Base-by-base conservation (phyloP, 2,113 vertebrate genomes). In the Ailuropoda melanoleuca region DNA sequence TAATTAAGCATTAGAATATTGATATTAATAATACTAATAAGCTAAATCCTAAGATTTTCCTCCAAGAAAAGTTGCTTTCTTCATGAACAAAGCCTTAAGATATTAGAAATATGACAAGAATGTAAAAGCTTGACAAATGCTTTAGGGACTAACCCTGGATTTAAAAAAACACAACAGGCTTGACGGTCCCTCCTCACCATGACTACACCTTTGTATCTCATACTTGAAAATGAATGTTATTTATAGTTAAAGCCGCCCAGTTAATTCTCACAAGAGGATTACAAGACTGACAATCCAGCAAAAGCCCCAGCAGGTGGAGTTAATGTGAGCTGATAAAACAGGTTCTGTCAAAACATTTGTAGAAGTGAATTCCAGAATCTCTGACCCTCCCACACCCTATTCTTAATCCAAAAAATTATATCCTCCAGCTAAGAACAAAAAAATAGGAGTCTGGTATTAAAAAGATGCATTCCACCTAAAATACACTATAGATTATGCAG, bases 221-320 rank as follows among this genome's bases (percentile, higher is more conserved):
- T 48, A 91, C 88, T 92, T 88, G 72, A 88, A 95, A 95, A 96
- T 74, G 50, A 91, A 74, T 56, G 95, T 72, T 97, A 98, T 97
- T 98, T 98, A 98, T 97, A 98, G 97, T 68, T 62, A 98, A 96
- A 97, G 86, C 97, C 7, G 0, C 64, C 34, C 39, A 24, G 89
- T 96, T 96, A 97, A 98, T 96, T 95, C 96, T 92, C 80, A 88
- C 29, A 97, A 97, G 97, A 98, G 97, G 98, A 98, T 98, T 97
- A 93, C 46, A 78, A 39, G 74, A 15, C 88, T 95, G 92, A 29
- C 98, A 94, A n/a, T 96, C 78, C 91, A 97, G 72, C 60, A 82
- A 86, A 97, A 93, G 89, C 60, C 55, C 66, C 43, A 62, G 92
- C 81, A 87, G 94, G 58, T 68, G 8, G 72, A 70, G 50, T 74